Evolutionary conservation across 2,888 invertebrate species (phyloP), one percentile per base, ranked within the genome.

Genomic region (Mongoloraphidia duomilia): DNA sequence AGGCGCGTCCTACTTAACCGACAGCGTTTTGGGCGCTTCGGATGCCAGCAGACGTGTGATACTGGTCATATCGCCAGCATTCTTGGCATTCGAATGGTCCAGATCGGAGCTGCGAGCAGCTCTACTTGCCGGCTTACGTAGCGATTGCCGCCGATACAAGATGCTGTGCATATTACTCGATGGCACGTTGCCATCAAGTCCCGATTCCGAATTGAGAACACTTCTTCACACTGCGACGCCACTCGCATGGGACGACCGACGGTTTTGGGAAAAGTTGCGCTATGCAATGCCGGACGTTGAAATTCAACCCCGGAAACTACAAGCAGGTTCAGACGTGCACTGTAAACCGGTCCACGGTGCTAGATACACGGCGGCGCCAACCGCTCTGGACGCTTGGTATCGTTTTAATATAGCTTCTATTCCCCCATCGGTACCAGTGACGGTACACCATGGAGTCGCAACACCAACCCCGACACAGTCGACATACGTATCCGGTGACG

Each of bases 231-330:
- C 83, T 67, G 76, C 83, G 71, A 76, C 77, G 47, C 79, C 78
- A 59, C 74, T 82, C 57, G 76, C 81, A 50, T 84, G 82, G 79
- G 80, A 78, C 55, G 88, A 89, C 62, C 79, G 80, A 46, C 74
- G 84, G 54, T 91, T 91, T 69, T 91, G 90, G 90, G 85, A 87
- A 59, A 84, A 84, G 65, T 74, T 91, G 53, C 75, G 82, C 54
- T 79, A 75, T 63, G 77, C 83, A 50, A 77, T 88, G 72, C 82
- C 86, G 52, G 91, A 92, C 65, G 80, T 83, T 5, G 74, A 76
- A 52, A 74, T 49, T 68, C 66, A 54, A 63, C 69, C 49, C 67
- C 72, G 52, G 70, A 68, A 56, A 69, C 72, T 58, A 68, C 70
- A 56, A 75, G 54, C 71, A 70, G 41, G 72, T 63, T 55, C 68